phyloP scores from a whole-genome alignment of 2,113 vertebrate genomes.

The Erpornis zantholeuca region DNA sequence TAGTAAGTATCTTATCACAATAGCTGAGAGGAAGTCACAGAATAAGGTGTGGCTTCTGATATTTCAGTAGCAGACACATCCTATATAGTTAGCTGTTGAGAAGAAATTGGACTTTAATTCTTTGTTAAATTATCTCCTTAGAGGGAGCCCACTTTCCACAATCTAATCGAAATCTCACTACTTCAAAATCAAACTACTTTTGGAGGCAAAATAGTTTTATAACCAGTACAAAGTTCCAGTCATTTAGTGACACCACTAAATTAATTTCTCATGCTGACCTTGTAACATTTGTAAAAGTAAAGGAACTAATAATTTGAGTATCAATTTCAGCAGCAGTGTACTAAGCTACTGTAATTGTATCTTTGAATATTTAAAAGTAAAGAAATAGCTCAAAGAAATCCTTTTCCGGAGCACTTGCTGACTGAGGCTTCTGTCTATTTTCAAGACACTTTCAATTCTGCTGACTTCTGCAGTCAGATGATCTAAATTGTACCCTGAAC shows the following conservation, averaged over 20 bases:
- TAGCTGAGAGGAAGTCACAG: neutral
- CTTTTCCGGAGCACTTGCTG: neutral
- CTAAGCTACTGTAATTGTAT: neutral
- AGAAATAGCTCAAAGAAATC: neutral
- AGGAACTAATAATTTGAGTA: neutral
- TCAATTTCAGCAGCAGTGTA: neutral
- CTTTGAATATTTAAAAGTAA: neutral
- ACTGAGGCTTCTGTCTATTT: neutral
- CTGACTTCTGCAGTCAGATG: neutral
- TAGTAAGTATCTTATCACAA: constrained; percentile 17
- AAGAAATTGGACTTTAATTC: neutral
- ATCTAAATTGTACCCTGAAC: neutral
- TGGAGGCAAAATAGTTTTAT: neutral
- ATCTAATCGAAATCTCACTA: neutral
- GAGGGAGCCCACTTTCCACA: neutral
- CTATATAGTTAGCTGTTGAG: neutral
- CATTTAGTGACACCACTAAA: neutral
- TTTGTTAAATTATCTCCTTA: neutral
- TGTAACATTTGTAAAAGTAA: neutral
- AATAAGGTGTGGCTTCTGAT: neutral
- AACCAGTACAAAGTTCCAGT: neutral
- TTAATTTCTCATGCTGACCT: neutral
- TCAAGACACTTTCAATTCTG: neutral
- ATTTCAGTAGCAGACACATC: neutral
- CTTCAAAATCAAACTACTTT: neutral